Percentiles rank a stretch among this genome's conserved stretches.
These are phyloP conservation scores for Palythoa heliodiscus DNA, from an alignment of 92 coral and sea anemone genomes.

Conservation along the genomic window DNA sequence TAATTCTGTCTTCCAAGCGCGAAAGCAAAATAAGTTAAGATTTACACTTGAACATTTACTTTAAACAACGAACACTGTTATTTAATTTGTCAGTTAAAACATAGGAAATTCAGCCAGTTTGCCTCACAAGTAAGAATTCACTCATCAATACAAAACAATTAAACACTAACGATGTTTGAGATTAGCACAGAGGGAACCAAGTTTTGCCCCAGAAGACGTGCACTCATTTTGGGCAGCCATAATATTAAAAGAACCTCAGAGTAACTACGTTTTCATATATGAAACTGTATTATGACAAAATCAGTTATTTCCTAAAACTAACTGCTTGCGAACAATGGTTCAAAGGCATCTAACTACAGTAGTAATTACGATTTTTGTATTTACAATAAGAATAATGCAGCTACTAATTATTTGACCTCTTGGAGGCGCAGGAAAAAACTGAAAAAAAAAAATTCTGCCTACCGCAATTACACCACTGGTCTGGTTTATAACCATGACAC, in stretches of 20 bases:
- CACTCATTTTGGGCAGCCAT: too few species aligned
- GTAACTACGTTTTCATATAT: background rate
- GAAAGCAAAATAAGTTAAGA: background rate
- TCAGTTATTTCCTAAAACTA: background rate
- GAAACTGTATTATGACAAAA: background rate
- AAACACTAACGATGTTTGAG: too few species aligned
- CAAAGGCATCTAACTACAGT: background rate
- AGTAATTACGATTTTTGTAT: background rate
- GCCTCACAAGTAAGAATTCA: too few species aligned
- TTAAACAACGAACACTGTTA: too few species aligned
- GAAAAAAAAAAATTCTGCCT: background rate
- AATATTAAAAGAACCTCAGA: background rate
- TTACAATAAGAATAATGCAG: background rate
- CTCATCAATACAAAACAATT: too few species aligned
- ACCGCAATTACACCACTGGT: background rate
- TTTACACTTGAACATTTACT: background rate
- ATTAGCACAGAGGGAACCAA: background rate
- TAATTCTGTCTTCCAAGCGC: background rate
- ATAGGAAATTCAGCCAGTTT: too few species aligned
- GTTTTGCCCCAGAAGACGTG: background rate
- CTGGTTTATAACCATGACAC: conserved; percentile 24
- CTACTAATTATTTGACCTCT: conserved; percentile 19
- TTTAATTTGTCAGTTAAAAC: too few species aligned
- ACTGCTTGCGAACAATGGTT: background rate
- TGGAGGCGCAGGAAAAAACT: background rate